Percentiles rank a stretch among this genome's conserved stretches.
These are phyloP conservation scores for Nysson spinosus DNA, from an alignment of 2,888 invertebrate genomes.

Conservation along the genomic window DNA sequence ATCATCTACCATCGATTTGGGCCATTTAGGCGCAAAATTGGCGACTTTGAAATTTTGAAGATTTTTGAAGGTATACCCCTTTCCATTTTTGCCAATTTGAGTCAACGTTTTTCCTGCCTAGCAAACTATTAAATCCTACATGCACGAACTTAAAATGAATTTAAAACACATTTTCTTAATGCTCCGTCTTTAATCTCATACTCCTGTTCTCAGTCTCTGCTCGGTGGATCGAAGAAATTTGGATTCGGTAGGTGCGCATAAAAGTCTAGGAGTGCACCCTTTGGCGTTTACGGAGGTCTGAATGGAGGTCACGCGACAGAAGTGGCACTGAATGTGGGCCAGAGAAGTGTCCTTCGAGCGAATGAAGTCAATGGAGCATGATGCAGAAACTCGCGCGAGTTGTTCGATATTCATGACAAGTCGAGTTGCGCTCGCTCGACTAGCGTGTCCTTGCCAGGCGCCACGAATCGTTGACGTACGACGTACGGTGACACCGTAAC, in stretches of 20 bases:
- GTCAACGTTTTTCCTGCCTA: too few species aligned
- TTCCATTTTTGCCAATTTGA: too few species aligned
- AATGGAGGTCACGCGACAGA: slow-evolving; percentile 58
- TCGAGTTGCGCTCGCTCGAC: background rate
- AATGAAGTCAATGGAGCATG: slow-evolving; percentile 65
- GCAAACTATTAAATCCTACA: too few species aligned
- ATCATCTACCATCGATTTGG: too few species aligned
- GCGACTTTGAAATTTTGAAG: too few species aligned
- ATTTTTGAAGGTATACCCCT: too few species aligned
- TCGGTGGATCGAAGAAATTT: too few species aligned
- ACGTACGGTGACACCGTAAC: slow-evolving; percentile 3
- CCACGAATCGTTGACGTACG: background rate
- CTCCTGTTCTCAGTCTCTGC: too few species aligned
- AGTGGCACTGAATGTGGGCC: slow-evolving; percentile 59
- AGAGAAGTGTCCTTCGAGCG: slow-evolving; percentile 61
- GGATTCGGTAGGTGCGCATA: slow-evolving; percentile 31
- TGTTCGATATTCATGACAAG: background rate
- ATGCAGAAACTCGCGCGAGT: slow-evolving; percentile 8
- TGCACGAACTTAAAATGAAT: too few species aligned
- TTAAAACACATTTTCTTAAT: too few species aligned
- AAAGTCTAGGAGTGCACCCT: slow-evolving; percentile 40
- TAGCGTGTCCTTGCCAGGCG: slow-evolving; percentile 6
- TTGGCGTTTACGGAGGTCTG: slow-evolving; percentile 49
- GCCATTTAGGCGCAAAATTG: too few species aligned
- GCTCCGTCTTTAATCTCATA: too few species aligned